Conservation (phyloP, 2,888 invertebrate species). For the Erebia aethiops region DNA sequence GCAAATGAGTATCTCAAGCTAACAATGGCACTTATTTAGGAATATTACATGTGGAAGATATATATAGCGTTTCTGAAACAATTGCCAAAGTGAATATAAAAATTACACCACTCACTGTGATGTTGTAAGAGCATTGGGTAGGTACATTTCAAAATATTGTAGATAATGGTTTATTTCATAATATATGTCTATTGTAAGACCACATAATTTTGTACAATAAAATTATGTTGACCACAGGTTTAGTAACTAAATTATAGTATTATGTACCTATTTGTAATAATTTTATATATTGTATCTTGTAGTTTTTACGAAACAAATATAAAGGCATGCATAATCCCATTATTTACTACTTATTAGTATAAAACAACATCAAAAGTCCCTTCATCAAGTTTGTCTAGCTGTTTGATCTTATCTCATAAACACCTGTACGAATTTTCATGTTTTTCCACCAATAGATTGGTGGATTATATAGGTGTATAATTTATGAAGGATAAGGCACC, state of each 20-base stretch:
- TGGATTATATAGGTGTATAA: too few relatives aligned
- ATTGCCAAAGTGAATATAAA: conserved; percentile 1
- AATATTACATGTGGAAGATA: conserved; percentile 3
- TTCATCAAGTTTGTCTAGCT: too few relatives aligned
- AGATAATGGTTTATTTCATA: neutral
- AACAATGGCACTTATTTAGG: conserved; percentile 32
- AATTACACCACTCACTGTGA: neutral
- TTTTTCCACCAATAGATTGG: too few relatives aligned
- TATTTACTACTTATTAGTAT: too few relatives aligned
- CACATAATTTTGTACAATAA: neutral
- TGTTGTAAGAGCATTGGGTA: neutral
- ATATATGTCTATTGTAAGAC: neutral
- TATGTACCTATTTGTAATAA: neutral
- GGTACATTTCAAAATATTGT: neutral
- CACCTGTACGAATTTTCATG: too few relatives aligned
- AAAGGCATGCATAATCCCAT: too few relatives aligned
- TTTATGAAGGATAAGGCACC: too few relatives aligned
- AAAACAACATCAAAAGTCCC: too few relatives aligned
- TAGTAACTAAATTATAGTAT: neutral
- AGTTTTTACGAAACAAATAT: too few relatives aligned
- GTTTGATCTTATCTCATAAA: too few relatives aligned
- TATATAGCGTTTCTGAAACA: neutral
- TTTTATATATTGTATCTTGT: too few relatives aligned
- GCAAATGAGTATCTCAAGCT: conserved; percentile 29
- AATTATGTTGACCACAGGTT: neutral